These are phyloP conservation scores for Gulo gulo DNA, from an alignment of 2,113 vertebrate genomes.

Conservation along the genomic window DNA sequence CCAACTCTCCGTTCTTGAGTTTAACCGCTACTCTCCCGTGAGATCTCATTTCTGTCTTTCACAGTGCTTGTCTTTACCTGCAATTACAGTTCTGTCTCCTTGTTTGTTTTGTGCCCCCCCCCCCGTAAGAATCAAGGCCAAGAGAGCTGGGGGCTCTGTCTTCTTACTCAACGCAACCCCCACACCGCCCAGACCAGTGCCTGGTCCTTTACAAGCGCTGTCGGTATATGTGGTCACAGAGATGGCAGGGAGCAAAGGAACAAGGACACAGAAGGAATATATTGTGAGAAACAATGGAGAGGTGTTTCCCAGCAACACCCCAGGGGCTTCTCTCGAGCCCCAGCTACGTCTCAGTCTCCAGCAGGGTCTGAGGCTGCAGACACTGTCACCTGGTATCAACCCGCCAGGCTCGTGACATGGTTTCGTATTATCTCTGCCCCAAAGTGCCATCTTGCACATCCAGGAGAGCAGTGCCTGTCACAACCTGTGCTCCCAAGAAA, in stretches of 20 bases:
- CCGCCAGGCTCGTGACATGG: rapidly evolving
- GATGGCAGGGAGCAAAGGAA: not conserved
- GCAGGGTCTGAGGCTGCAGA: not conserved
- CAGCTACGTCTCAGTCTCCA: not conserved
- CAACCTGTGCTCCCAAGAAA: not conserved
- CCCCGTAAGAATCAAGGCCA: rapidly evolving
- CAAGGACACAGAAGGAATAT: not conserved
- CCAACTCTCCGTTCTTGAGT: not conserved
- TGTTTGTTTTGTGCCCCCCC: not conserved
- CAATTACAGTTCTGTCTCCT: not conserved
- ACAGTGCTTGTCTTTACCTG: not conserved
- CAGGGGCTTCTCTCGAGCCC: not conserved
- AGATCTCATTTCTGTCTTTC: not conserved
- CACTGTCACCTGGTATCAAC: not conserved
- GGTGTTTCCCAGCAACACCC: not conserved
- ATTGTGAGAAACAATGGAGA: not conserved
- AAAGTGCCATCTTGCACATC: not conserved
- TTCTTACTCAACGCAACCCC: not conserved
- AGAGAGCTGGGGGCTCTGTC: rapidly evolving
- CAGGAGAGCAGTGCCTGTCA: not conserved
- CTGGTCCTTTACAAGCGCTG: not conserved
- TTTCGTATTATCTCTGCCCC: not conserved
- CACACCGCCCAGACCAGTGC: not conserved
- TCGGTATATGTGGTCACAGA: not conserved
- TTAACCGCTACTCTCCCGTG: not conserved